Conservation (phyloP, 2,797 vertebrate species). For the Gallinago nigripennis region DNA sequence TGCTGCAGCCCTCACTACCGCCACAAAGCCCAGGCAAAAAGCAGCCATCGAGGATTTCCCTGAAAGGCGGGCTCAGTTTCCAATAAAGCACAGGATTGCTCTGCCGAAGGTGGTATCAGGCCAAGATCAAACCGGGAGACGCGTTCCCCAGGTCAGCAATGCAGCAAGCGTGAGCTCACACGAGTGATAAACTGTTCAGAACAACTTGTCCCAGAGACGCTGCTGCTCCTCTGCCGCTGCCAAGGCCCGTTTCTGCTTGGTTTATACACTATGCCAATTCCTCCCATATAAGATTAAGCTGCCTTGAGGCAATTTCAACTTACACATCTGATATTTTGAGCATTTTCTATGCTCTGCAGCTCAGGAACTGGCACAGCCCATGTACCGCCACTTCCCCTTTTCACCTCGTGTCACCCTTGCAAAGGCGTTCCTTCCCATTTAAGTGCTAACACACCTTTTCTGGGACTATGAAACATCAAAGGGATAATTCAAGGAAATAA, state of each 20-base stretch:
- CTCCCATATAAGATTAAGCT: slow-evolving; percentile 46
- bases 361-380: neutral
- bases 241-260: slow-evolving; percentile 61
- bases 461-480: neutral
- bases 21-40: neutral
- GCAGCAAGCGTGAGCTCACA: neutral
- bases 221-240: slow-evolving; percentile 22
- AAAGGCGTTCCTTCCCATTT: neutral
- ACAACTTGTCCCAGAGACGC: slow-evolving; percentile 28
- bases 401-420: neutral
- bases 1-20: neutral
- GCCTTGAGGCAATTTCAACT: slow-evolving; percentile 16
- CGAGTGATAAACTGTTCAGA: neutral
- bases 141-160: neutral
- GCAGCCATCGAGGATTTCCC: neutral
- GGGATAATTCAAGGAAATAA: neutral
- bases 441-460: neutral
- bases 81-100: neutral
- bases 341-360: slow-evolving; percentile 25
- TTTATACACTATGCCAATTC: slow-evolving; percentile 49
- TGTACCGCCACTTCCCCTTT: neutral
- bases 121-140: neutral
- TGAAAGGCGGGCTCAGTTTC: neutral
- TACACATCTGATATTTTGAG: slow-evolving; percentile 12
- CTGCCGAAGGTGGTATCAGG: neutral